phyloP scores from a whole-genome alignment of 1,140 invertebrate genomes.

The Semibalanus balanoides region DNA sequence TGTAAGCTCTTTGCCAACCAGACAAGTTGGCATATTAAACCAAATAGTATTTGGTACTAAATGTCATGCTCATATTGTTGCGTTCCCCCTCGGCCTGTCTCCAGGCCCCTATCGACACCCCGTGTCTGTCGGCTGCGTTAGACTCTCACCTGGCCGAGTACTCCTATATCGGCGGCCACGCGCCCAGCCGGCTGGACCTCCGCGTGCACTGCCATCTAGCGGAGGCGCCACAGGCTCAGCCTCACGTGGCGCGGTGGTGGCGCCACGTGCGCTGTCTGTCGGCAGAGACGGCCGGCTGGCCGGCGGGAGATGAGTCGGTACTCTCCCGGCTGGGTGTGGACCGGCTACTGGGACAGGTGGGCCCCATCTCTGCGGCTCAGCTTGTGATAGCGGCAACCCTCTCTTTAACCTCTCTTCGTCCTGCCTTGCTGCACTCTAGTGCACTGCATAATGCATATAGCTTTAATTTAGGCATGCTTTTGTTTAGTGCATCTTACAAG shows the following conservation, averaged over 20 bases:
- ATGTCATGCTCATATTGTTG: too few species aligned
- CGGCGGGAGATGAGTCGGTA: conserved; percentile 9
- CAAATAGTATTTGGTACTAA: too few species aligned
- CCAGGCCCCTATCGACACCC: neutral
- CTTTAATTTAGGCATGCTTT: too few species aligned
- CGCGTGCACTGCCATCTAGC: conserved; percentile 9
- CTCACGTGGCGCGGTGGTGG: conserved; percentile 14
- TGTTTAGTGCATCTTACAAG: too few species aligned
- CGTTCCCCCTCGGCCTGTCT: neutral
- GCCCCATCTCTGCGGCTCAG: too few species aligned
- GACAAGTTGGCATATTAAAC: too few species aligned
- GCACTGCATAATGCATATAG: too few species aligned
- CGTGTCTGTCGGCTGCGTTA: neutral
- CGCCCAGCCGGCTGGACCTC: conserved; percentile 13
- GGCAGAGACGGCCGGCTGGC: conserved; percentile 9
- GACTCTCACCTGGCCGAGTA: conserved; percentile 13
- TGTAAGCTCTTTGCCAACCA: too few species aligned
- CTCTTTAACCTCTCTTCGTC: too few species aligned
- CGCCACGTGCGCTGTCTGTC: conserved; percentile 14
- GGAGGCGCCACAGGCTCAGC: neutral
- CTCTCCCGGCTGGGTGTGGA: conserved; percentile 10
- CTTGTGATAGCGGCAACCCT: too few species aligned
- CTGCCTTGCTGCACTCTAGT: too few species aligned
- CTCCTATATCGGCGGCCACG: conserved; percentile 14
- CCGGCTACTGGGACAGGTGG: neutral